Percentiles rank a stretch among this genome's conserved stretches.
These are phyloP conservation scores for Hymenochirus boettgeri DNA, from an alignment of 2,113 vertebrate genomes.

Conservation along the genomic window DNA sequence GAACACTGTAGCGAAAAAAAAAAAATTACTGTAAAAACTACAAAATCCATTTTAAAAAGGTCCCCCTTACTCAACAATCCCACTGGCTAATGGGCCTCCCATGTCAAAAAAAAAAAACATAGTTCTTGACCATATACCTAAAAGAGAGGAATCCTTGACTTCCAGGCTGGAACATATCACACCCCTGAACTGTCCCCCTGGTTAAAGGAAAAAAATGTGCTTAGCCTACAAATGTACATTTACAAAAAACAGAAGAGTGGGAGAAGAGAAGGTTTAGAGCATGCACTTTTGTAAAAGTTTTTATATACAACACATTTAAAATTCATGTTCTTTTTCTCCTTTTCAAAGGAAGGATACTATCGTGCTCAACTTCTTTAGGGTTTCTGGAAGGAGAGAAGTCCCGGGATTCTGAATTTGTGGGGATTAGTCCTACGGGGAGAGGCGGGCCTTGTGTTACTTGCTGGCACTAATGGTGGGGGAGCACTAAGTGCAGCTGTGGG, in stretches of 20 bases:
- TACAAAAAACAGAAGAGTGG: constrained; percentile 40
- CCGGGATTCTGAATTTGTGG: constrained; percentile 78
- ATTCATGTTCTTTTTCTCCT: constrained; percentile 42
- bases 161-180: constrained; percentile 58
- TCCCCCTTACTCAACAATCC: constrained; percentile 50
- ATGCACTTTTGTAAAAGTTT: constrained; percentile 71
- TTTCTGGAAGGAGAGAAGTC: constrained; percentile 93
- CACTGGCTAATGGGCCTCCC: constrained; percentile 26
- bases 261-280: constrained; percentile 64
- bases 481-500: constrained; percentile 86
- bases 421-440: constrained; percentile 92
- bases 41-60: constrained; percentile 89
- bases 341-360: constrained; percentile 67
- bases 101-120: constrained; percentile 32
- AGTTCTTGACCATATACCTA: constrained; percentile 35
- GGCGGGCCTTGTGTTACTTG: constrained; percentile 70
- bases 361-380: constrained; percentile 95
- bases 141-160: constrained; percentile 63
- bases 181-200: constrained; percentile 53
- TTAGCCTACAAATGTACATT: constrained; percentile 76
- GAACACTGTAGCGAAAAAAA: constrained; percentile 75
- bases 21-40: constrained; percentile 64
- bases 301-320: constrained; percentile 54
- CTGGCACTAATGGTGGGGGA: constrained; percentile 85
- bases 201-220: constrained; percentile 69